phyloP scores from a whole-genome alignment of 2,797 vertebrate species.

The Euphonia xanthogaster region DNA sequence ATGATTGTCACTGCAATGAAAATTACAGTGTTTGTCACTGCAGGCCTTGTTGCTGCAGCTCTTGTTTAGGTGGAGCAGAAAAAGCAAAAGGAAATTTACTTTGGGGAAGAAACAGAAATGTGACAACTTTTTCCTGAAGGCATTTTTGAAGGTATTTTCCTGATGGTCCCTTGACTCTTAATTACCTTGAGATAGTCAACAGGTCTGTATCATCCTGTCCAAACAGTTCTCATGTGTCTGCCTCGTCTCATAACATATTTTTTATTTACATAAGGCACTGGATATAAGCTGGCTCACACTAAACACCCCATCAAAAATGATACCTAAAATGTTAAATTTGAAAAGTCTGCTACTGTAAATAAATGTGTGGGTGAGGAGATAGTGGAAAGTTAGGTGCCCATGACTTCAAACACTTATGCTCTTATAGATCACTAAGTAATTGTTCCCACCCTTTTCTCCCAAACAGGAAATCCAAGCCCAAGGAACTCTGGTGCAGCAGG shows the following conservation, averaged over 20 bases:
- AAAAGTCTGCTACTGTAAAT: not conserved
- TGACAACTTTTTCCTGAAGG: not conserved
- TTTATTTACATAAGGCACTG: not conserved
- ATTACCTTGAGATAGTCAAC: not conserved
- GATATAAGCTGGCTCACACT: not conserved
- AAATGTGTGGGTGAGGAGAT: not conserved
- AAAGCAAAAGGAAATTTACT: not conserved
- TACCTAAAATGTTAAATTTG: not conserved
- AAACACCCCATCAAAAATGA: not conserved
- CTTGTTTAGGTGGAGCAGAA: not conserved
- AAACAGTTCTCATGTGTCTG: not conserved
- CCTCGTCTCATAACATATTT: rapidly evolving
- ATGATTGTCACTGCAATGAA: not conserved
- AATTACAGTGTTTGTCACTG: not conserved
- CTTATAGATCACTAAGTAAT: not conserved
- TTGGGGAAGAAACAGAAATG: not conserved
- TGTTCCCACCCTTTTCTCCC: rapidly evolving
- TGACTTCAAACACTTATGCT: not conserved
- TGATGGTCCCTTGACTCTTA: not conserved
- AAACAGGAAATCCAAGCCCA: not conserved
- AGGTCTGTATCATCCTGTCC: not conserved
- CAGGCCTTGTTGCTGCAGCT: not conserved
- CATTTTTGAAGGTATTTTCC: not conserved
- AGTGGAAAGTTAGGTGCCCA: not conserved
- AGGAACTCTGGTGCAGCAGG: not conserved